Evolutionary conservation across 2,113 vertebrate species (phyloP).

Genomic region (Podarcis cretensis): DNA sequence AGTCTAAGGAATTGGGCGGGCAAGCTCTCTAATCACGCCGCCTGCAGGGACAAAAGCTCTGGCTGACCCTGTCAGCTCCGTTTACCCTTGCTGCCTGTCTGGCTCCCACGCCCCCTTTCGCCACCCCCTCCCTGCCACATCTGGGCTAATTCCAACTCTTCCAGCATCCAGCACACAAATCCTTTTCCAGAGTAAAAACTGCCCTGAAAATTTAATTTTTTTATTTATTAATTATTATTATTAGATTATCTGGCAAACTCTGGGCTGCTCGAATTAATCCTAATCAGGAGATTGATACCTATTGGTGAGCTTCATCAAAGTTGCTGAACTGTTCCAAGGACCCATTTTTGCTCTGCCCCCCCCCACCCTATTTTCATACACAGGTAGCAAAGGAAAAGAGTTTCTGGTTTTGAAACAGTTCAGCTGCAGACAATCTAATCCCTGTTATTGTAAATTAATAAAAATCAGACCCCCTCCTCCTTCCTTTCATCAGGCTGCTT

Average conservation of each 20-base stretch:
- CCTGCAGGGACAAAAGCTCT: constrained; percentile 91
- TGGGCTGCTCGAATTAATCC: constrained; percentile 84
- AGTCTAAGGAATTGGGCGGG: constrained; percentile 91
- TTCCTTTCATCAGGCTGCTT: too few relatives aligned
- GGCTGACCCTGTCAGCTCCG: constrained; percentile 96
- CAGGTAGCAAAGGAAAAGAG: not conserved
- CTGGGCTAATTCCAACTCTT: constrained; percentile 86
- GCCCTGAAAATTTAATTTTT: constrained; percentile 82
- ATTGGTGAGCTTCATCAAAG: constrained; percentile 83
- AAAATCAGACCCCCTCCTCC: not conserved
- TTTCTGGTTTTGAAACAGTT: not conserved
- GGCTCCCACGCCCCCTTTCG: constrained; percentile 73
- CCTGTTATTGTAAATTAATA: too few relatives aligned
- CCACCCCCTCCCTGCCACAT: constrained; percentile 76
- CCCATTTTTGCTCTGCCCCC: constrained; percentile 67
- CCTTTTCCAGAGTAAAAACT: constrained; percentile 82
- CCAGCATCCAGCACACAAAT: constrained; percentile 65
- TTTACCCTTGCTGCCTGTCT: constrained; percentile 93
- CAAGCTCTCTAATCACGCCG: constrained; percentile 90
- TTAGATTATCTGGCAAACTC: constrained; percentile 83
- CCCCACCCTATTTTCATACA: not conserved
- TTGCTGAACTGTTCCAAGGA: constrained; percentile 71
- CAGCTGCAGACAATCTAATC: too few relatives aligned
- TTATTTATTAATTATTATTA: too few relatives aligned
- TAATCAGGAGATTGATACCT: constrained; percentile 86